phyloP scores from a whole-genome alignment of 2,113 vertebrate genomes.

The Charadrius vociferus region DNA sequence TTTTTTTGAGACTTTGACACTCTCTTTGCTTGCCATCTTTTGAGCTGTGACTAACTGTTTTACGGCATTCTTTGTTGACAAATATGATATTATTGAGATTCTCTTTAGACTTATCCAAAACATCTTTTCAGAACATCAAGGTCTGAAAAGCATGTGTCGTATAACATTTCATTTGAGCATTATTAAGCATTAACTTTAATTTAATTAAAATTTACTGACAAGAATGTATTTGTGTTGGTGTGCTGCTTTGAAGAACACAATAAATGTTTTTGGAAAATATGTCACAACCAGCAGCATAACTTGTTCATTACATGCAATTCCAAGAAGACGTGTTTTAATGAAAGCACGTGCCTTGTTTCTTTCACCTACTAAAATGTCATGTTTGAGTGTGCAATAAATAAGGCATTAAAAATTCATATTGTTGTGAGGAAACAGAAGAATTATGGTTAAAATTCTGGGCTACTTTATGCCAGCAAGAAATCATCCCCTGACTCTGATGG shows the following conservation, averaged over 20 bases:
- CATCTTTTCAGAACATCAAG: conserved; percentile 45
- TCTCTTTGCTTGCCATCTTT: not conserved
- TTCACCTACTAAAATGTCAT: no score
- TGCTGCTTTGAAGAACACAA: conserved; percentile 55
- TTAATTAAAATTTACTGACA: conserved; percentile 70
- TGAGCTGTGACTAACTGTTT: not conserved
- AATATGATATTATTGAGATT: conserved; percentile 29
- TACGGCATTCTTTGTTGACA: conserved; percentile 14
- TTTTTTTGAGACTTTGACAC: not conserved
- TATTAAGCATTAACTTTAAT: conserved; percentile 63
- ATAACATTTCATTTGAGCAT: conserved; percentile 16
- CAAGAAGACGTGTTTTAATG: no score
- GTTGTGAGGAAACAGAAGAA: not conserved
- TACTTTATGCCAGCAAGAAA: not conserved
- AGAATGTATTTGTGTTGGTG: conserved; percentile 44
- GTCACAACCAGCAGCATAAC: no score
- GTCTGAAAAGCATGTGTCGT: conserved; percentile 52
- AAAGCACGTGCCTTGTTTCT: no score
- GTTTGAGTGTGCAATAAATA: not conserved
- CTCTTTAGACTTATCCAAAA: conserved; percentile 56
- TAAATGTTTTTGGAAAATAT: not conserved
- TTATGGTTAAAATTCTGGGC: not conserved
- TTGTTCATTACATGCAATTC: no score
- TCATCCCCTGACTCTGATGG: not conserved
- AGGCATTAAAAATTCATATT: not conserved